Evolutionary conservation across 2,113 vertebrate genomes (phyloP).

Genomic region (Hiodon alosoides): DNA sequence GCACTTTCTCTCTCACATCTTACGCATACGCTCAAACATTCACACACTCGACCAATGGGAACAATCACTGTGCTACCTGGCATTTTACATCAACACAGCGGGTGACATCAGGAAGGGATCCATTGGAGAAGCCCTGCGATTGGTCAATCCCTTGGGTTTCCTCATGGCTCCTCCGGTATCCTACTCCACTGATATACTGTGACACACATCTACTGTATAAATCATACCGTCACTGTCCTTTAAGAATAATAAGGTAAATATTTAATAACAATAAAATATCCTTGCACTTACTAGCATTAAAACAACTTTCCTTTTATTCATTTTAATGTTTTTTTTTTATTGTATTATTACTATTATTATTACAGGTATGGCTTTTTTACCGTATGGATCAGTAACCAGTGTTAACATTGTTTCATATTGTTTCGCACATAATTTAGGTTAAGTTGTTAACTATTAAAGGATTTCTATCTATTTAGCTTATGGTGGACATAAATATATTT

Average conservation of each 20-base stretch:
- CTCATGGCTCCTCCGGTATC: background rate
- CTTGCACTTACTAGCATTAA: constrained; percentile 8
- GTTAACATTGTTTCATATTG: constrained; percentile 1
- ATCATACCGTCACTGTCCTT: background rate
- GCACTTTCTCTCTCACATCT: background rate
- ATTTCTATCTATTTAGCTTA: constrained; percentile 62
- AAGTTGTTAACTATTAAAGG: constrained; percentile 52
- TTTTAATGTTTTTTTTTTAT: constrained; percentile 5
- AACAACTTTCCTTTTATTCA: constrained; percentile 2
- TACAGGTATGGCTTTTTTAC: constrained; percentile 6
- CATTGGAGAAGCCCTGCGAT: background rate
- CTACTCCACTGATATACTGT: background rate
- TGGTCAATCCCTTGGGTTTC: background rate
- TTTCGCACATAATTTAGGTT: constrained; percentile 49
- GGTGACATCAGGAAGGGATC: background rate
- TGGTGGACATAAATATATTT: constrained; percentile 64
- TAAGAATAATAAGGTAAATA: constrained; percentile 14
- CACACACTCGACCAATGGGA: background rate
- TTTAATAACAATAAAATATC: background rate
- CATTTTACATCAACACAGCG: background rate
- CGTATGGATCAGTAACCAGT: constrained; percentile 10
- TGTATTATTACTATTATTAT: constrained; percentile 1
- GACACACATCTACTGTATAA: constrained; percentile 12
- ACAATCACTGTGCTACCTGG: background rate
- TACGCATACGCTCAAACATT: background rate